These are phyloP conservation scores for Drosophila koepferae DNA, from an alignment of 2,888 invertebrate species.

Conservation along the genomic window DNA sequence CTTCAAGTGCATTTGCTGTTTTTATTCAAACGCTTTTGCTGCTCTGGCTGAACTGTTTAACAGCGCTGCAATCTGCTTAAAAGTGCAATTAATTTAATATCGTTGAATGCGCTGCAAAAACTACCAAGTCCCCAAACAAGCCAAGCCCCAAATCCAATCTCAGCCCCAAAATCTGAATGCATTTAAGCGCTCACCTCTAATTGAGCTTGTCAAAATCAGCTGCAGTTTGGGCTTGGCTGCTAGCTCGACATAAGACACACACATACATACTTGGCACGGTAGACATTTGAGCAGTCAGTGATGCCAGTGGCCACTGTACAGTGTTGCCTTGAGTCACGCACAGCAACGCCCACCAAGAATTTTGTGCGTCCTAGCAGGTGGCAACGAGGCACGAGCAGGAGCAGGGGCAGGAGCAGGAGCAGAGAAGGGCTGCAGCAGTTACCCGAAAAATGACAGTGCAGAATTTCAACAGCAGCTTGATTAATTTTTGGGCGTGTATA, in stretches of 20 bases:
- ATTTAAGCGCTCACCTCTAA: constrained; percentile 49
- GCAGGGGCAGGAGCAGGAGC: background rate
- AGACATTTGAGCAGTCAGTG: constrained; percentile 30
- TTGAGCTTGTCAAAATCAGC: constrained; percentile 79
- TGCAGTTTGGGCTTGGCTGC: constrained; percentile 18
- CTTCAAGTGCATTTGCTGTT: constrained; percentile 6
- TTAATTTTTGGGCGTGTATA: constrained; percentile 74
- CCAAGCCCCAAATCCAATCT: constrained; percentile 10
- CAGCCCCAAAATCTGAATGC: constrained; percentile 14
- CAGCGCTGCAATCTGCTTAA: constrained; percentile 77
- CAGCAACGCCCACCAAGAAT: constrained; percentile 35
- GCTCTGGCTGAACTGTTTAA: constrained; percentile 51
- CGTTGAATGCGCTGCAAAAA: constrained; percentile 35
- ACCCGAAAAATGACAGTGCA: constrained; percentile 13
- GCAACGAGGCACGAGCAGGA: constrained; percentile 1
- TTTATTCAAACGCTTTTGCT: constrained; percentile 9
- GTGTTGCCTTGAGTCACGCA: constrained; percentile 55
- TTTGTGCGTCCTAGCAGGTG: constrained; percentile 38
- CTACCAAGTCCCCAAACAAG: constrained; percentile 3
- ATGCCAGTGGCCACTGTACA: constrained; percentile 21
- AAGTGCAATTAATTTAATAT: constrained; percentile 77
- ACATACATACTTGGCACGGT: constrained; percentile 14
- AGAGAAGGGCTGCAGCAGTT: constrained; percentile 7
- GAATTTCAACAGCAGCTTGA: constrained; percentile 77
- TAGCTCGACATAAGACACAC: constrained; percentile 36